Evolutionary conservation across 1,140 invertebrate species (phyloP).

Genomic region (Anoplolepis gracilipes): DNA sequence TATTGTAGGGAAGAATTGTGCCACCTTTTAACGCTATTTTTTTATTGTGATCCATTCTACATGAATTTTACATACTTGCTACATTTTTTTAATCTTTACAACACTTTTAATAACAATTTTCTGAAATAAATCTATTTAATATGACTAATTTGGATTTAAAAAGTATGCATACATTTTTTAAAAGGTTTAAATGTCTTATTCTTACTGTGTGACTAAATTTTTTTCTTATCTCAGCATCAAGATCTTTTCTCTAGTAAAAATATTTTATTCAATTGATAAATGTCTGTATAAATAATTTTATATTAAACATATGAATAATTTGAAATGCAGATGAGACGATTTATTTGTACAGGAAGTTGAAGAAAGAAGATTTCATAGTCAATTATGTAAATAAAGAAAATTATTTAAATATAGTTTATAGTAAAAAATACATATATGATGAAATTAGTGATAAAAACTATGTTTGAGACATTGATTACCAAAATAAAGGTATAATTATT

Average conservation of each 20-base stretch:
- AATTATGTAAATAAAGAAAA: slow-evolving; percentile 79
- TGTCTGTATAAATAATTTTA: background rate
- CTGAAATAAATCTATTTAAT: slow-evolving; percentile 29
- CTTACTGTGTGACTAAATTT: slow-evolving; percentile 62
- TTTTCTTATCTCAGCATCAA: background rate
- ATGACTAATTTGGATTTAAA: slow-evolving; percentile 3
- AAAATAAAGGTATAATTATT: slow-evolving; percentile 34
- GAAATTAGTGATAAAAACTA: slow-evolving; percentile 1
- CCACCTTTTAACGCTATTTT: slow-evolving; percentile 16
- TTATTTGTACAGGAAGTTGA: slow-evolving; percentile 66
- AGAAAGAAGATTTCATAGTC: slow-evolving; percentile 74
- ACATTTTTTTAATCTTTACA: slow-evolving; percentile 69
- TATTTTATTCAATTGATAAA: background rate
- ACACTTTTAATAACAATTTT: slow-evolving; percentile 52
- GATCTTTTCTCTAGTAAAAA: slow-evolving; percentile 23
- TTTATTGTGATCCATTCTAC: slow-evolving; percentile 1
- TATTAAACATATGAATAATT: background rate
- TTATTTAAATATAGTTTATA: slow-evolving; percentile 65
- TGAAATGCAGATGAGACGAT: slow-evolving; percentile 49
- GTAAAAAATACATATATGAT: slow-evolving; percentile 34
- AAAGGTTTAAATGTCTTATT: slow-evolving; percentile 15
- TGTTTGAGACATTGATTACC: slow-evolving; percentile 26
- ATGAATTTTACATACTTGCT: slow-evolving; percentile 35
- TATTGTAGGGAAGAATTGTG: slow-evolving; percentile 26
- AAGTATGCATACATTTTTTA: slow-evolving; percentile 23